Evolutionary conservation across 2,888 invertebrate species (phyloP), one percentile per base, ranked within the genome.

Genomic region (Mactromeris polynyma): DNA sequence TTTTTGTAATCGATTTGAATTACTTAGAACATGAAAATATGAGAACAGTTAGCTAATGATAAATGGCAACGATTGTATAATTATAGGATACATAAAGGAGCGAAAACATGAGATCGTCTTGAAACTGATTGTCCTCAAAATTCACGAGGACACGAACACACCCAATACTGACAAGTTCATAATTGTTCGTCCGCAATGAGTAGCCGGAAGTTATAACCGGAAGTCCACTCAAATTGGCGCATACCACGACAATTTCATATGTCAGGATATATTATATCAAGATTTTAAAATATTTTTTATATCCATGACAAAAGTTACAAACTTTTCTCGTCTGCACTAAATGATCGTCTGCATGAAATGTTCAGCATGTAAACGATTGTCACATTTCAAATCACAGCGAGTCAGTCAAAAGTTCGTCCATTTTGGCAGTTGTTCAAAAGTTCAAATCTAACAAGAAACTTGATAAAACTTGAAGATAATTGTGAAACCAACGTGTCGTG

Each of bases 91-190:
- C 58, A 26, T 3, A 7, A 64, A 26, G 19, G 9, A 73, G 33
- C 33, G 19, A 73, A 2, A 33, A 33, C 26, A 73, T 83, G 90
- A 90, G 90, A 90, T 90, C 90, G 86, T 80, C 26, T 46, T 58
- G 88, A 89, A 90, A 90, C 90, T 90, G 90, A 88, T 88, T 54
- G 77, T 86, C 81, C 81, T 51, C 83, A 38, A 33, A 33, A 82
- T 21, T 0, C 83, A 73, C 17, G 83, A 83, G 83, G 73, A 83
- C 83, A 19, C 31, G 73, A 83, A 69, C 73, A 73, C 81, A 36
- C 69, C 40, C 31, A 73, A 83, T 73, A 83, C 73, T 83, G 83
- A 83, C 73, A 36, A 33, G 26, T 36, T 73, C 31, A 36, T 73
- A 33, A 73, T 33, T 33, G 26, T 64, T 64, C 26, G n/a, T 33